These are phyloP conservation scores for Argyrosomus japonicus DNA, from an alignment of 2,113 vertebrate species.

Conservation along the genomic window DNA sequence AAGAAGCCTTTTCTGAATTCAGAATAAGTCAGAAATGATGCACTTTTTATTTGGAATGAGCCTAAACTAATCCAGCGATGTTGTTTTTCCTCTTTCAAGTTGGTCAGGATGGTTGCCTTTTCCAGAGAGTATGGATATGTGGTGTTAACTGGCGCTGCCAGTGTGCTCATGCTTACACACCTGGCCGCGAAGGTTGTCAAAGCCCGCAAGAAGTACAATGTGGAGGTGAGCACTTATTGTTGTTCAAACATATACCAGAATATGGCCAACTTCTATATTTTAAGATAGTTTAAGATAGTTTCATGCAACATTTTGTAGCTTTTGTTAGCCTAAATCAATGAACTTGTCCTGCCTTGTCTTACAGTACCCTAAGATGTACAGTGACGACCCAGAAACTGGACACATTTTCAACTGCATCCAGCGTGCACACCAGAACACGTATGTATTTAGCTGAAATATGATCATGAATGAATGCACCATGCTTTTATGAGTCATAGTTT, in stretches of 20 bases:
- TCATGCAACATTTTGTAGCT: not conserved
- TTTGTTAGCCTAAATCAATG: not conserved
- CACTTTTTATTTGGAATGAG: not conserved
- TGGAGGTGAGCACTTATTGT: conserved; percentile 84
- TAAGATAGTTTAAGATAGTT: too few relatives aligned
- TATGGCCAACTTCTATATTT: too few relatives aligned
- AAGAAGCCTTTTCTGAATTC: not conserved
- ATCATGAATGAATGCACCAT: fast-evolving
- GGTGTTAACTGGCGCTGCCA: conserved; percentile 91
- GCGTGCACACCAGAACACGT: conserved; percentile 96
- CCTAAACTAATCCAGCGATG: too few relatives aligned
- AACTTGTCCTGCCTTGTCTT: not conserved
- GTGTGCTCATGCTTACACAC: conserved; percentile 87
- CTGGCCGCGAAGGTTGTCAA: conserved; percentile 85
- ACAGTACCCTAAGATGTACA: conserved; percentile 95
- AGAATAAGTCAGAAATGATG: not conserved
- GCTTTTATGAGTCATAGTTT: not conserved
- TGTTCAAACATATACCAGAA: too few relatives aligned
- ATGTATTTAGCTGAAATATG: conserved; percentile 67
- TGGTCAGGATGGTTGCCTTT: conserved; percentile 87
- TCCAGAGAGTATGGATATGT: conserved; percentile 91
- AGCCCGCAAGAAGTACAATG: conserved; percentile 92
- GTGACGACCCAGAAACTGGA: conserved; percentile 88
- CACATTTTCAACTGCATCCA: conserved; percentile 96
- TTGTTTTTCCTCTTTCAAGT: not conserved